A percentile compares a stretch with the other conserved stretches of the same genome.
Evolutionary conservation across 2,888 invertebrate genomes (phyloP).

Genomic region (Tigriopus californicus): DNA sequence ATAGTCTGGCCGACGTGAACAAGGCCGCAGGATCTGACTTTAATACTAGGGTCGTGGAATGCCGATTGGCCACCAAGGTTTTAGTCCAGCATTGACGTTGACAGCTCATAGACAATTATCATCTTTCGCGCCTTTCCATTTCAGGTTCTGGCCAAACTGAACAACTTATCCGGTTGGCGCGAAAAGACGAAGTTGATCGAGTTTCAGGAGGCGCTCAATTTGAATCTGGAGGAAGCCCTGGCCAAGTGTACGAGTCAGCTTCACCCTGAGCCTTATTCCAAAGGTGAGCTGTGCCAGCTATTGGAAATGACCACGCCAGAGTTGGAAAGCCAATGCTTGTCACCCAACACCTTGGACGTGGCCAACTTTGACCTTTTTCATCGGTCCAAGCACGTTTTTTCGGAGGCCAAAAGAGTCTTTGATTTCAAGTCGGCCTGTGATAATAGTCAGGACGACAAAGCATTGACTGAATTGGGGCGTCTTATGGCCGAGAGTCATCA

Average conservation of each 20-base stretch:
- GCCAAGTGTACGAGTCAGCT: slow-evolving; percentile 41
- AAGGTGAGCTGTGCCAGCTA: slow-evolving; percentile 39
- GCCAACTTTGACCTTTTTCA: slow-evolving; percentile 55
- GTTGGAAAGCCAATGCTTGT: slow-evolving; percentile 45
- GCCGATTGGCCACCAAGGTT: slow-evolving; percentile 62
- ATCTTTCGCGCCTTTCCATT: too few relatives aligned
- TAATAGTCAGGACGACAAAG: slow-evolving; percentile 20
- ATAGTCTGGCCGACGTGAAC: slow-evolving; percentile 51
- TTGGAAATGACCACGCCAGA: slow-evolving; percentile 36
- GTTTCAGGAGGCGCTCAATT: slow-evolving; percentile 45
- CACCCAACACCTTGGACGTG: slow-evolving; percentile 41
- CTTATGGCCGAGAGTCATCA: slow-evolving; percentile 76
- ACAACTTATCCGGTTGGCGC: slow-evolving; percentile 35
- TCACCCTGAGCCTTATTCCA: slow-evolving; percentile 44
- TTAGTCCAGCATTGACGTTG: too few relatives aligned
- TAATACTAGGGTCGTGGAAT: slow-evolving; percentile 85
- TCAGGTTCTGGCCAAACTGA: slow-evolving; percentile 1
- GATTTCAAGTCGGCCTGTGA: slow-evolving; percentile 48
- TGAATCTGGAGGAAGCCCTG: slow-evolving; percentile 47
- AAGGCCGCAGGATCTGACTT: slow-evolving; percentile 80
- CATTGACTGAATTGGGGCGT: slow-evolving; percentile 43
- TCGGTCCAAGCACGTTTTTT: slow-evolving; percentile 68
- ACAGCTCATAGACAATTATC: too few relatives aligned
- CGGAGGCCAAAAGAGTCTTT: slow-evolving; percentile 68
- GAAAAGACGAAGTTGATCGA: slow-evolving; percentile 46